These are phyloP conservation scores for Nomada goodeniana DNA, from an alignment of 2,888 invertebrate genomes.

Conservation along the genomic window DNA sequence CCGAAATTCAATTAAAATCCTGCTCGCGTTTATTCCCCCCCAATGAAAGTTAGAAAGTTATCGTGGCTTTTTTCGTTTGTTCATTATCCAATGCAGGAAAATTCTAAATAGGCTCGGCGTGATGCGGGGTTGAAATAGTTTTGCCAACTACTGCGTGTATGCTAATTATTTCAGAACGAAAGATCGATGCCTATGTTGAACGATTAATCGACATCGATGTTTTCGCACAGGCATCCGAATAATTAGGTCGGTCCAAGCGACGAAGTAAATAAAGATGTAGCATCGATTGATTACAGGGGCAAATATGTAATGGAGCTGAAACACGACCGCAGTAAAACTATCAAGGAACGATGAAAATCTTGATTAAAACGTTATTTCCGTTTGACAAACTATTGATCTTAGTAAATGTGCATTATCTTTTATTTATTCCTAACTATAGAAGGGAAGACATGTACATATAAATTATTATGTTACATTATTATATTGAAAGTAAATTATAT, in stretches of 20 bases:
- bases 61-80: neutral
- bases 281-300: neutral
- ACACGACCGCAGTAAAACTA: too few species aligned
- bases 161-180: neutral
- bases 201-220: neutral
- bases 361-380: too few species aligned
- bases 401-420: too few species aligned
- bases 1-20: conserved; percentile 17
- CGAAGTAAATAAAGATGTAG: neutral
- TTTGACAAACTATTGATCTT: too few species aligned
- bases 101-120: neutral
- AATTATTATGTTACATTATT: too few species aligned
- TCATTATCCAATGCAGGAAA: neutral
- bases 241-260: neutral
- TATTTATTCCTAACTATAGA: too few species aligned
- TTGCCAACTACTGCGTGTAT: neutral
- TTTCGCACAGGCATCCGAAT: neutral
- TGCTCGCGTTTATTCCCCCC: neutral
- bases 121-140: neutral
- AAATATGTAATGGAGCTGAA: neutral
- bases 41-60: neutral
- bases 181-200: neutral
- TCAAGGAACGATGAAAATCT: too few species aligned
- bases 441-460: too few species aligned
- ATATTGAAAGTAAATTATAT: too few species aligned